A percentile compares a stretch with the other conserved stretches of the same genome.
phyloP scores from a whole-genome alignment of 2,113 vertebrate species.

The Paratilapia polleni region DNA sequence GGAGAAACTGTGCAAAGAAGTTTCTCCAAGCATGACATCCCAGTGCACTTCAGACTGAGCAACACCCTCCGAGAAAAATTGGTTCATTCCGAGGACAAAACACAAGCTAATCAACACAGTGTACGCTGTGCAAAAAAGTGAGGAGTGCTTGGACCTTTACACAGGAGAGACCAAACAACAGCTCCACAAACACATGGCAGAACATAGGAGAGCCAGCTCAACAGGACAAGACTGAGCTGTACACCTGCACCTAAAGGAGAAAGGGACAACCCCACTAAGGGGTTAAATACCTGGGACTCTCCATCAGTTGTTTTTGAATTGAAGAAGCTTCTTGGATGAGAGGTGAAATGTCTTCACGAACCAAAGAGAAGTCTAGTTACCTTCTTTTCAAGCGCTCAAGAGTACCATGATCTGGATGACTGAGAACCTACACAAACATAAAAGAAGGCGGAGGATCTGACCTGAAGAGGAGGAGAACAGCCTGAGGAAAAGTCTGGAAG shows the following conservation, averaged over 20 bases:
- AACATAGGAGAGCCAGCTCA: no score
- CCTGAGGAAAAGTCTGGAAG: slow-evolving; percentile 93
- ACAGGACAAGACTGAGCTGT: no score
- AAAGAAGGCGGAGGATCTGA: slow-evolving; percentile 20
- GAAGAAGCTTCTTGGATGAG: background rate
- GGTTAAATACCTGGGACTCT: background rate
- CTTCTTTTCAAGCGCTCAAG: background rate
- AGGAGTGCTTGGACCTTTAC: no score
- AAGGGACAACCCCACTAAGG: accelerated
- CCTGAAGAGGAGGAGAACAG: slow-evolving; percentile 91
- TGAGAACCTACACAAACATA: background rate
- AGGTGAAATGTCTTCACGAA: background rate
- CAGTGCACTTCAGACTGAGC: no score
- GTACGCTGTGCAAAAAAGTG: no score
- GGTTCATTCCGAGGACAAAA: no score
- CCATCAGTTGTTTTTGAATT: accelerated
- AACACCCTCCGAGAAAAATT: no score
- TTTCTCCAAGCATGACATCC: no score
- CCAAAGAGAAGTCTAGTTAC: background rate
- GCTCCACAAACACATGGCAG: no score
- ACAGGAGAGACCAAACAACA: no score
- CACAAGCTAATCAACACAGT: no score
- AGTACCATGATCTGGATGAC: background rate
- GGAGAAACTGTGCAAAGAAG: no score
- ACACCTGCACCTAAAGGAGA: background rate